Evolutionary conservation across 2,797 vertebrate species (phyloP), one percentile per base, ranked within the genome.

Genomic region (Acrossocheilus fasciatus): DNA sequence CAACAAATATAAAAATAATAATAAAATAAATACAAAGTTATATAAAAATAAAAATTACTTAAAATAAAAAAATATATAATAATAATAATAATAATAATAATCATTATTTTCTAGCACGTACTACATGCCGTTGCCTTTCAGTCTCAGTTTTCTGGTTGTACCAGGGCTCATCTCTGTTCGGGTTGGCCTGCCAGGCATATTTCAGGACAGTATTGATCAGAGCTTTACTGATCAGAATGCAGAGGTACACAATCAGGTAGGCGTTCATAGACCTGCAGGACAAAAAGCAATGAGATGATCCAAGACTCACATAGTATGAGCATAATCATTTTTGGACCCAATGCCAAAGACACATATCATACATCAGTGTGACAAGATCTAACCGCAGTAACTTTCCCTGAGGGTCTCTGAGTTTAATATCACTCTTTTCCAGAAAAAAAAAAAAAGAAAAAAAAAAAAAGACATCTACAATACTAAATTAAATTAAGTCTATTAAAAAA

Each of bases 201-300:
- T 99, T 99, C 70, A 99, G 92, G 39, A 92, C 89, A 0, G 98
- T 99, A 93, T 98, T 98, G 94, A 98, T 94, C 87, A 99, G 69
- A 12, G 98, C 96, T 94, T 99, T 99, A 92, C 97, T 95, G 93
- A 99, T 95, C 62, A 99, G 96, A 87, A 99, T 99, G 91, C 97
- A 98, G 89, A 99, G 96, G 94, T 99, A 99, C 73, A 99, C 98
- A 69, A 99, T 88, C 90, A 99, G 95, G 94, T 97, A 99, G 36
- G 95, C 94, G 77, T 99, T 99, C 98, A 99, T 99, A 12, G 98
- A 99, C 91, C 98, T 99, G 93, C 18, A 77, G 79, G 78, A 76
- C 83, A 84, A 39, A 83, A 73, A 75, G 36, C 1, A 23, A 57
- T 57, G 52, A 50, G 15, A 34, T 50, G 23, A 77, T 62, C 69